Conservation (phyloP, 2,797 vertebrate species). For the Lophius americanus region DNA sequence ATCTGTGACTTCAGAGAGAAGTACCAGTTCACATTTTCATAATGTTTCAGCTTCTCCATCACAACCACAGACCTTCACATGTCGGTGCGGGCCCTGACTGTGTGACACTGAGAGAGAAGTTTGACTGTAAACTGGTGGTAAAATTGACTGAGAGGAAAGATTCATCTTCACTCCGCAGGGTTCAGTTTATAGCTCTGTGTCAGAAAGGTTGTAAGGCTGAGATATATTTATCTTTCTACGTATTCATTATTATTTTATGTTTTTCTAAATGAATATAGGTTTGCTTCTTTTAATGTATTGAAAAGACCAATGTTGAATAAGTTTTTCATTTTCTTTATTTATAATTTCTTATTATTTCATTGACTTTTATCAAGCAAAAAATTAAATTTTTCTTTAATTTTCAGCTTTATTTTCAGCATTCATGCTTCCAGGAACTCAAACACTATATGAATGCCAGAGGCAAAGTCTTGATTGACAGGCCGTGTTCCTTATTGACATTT, state of each 20-base stretch:
- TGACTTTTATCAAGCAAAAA: neutral
- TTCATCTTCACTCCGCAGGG: slow-evolving; percentile 8
- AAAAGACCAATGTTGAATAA: no score
- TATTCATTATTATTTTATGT: no score
- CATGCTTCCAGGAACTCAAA: neutral
- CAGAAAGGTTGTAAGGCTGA: slow-evolving; percentile 20
- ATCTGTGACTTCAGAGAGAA: slow-evolving; percentile 26
- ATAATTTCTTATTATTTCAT: slow-evolving; percentile 9
- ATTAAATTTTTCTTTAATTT: neutral
- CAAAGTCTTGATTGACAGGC: slow-evolving; percentile 14
- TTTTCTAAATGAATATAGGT: no score
- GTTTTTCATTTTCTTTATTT: no score
- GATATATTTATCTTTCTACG: neutral
- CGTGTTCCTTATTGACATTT: slow-evolving; percentile 24
- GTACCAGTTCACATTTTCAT: slow-evolving; percentile 1
- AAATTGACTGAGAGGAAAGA: slow-evolving; percentile 2
- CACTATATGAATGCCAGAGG: neutral
- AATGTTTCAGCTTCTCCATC: slow-evolving; percentile 12
- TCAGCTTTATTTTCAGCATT: neutral
- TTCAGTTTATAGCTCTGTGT: slow-evolving; percentile 15
- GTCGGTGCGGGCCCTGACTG: neutral
- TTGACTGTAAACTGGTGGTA: slow-evolving; percentile 17
- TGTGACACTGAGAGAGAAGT: slow-evolving; percentile 16
- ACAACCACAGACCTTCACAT: slow-evolving; percentile 7
- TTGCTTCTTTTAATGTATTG: no score